Conservation (phyloP, 2,888 invertebrate genomes). For the Scaeva pyrastri region DNA sequence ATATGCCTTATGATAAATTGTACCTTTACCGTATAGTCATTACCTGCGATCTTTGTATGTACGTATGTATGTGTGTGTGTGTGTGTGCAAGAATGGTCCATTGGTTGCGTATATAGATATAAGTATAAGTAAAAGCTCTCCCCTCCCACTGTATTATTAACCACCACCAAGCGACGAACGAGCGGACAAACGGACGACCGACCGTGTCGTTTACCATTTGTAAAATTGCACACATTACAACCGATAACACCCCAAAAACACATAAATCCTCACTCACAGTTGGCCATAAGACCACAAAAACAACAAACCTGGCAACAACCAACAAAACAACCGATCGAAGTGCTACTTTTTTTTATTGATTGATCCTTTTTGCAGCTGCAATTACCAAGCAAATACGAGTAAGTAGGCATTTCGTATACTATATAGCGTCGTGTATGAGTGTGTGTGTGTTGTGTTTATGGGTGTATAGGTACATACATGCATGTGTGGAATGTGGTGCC, state of each 20-base stretch:
- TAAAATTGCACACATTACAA: conserved; percentile 73
- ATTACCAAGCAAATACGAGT: conserved; percentile 53
- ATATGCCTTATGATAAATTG: conserved; percentile 71
- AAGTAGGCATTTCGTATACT: neutral
- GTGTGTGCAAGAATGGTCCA: conserved; percentile 54
- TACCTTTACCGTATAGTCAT: conserved; percentile 71
- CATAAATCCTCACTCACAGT: conserved; percentile 69
- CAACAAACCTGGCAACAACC: conserved; percentile 39
- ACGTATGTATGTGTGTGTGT: conserved; percentile 10
- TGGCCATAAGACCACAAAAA: neutral
- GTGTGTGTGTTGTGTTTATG: neutral
- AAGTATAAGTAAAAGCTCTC: neutral
- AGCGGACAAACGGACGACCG: no score
- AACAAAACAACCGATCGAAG: conserved; percentile 66
- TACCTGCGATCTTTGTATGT: conserved; percentile 21
- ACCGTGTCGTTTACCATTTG: conserved; percentile 14
- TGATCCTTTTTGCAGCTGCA: conserved; percentile 75
- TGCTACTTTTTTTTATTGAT: conserved; percentile 69
- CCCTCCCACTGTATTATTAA: conserved; percentile 5
- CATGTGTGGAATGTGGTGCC: conserved; percentile 45
- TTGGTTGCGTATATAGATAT: no score
- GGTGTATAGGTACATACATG: neutral
- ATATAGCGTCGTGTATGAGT: neutral
- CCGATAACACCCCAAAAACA: conserved; percentile 75
- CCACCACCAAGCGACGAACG: no score